Percentiles rank a stretch among this genome's conserved stretches.
These are phyloP conservation scores for Lycaena phlaeas DNA, from an alignment of 2,888 invertebrate species.

Conservation along the genomic window DNA sequence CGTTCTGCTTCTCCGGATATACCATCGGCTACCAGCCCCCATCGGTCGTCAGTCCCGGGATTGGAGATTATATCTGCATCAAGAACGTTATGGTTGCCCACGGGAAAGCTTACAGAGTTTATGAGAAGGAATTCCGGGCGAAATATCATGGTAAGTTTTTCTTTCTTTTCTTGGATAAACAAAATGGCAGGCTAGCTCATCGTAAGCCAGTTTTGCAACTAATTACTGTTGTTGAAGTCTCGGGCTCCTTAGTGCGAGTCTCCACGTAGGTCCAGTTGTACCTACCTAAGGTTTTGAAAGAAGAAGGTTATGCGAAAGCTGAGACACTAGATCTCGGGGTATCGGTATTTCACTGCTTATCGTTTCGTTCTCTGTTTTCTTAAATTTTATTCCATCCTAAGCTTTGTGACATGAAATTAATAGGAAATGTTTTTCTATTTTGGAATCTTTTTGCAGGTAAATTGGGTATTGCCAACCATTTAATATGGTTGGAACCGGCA, in stretches of 20 bases:
- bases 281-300: too few species aligned
- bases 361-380: slow-evolving; percentile 14
- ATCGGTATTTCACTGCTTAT: slow-evolving; percentile 25
- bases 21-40: slow-evolving; percentile 47
- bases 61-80: slow-evolving; percentile 72
- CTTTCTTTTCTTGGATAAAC: not conserved
- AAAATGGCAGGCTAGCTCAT: too few species aligned
- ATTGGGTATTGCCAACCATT: slow-evolving; percentile 7
- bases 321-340: not conserved
- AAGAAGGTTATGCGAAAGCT: too few species aligned
- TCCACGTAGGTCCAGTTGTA: too few species aligned
- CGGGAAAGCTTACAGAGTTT: slow-evolving; percentile 74
- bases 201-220: not conserved
- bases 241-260: too few species aligned
- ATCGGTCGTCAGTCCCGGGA: slow-evolving; percentile 35
- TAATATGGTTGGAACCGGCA: not conserved
- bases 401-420: not conserved
- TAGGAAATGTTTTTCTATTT: not conserved
- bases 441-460: slow-evolving; percentile 27
- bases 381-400: not conserved
- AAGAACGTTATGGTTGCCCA: slow-evolving; percentile 80
- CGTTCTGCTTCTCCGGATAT: slow-evolving; percentile 48
- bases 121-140: slow-evolving; percentile 66
- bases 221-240: not conserved
- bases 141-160: slow-evolving; percentile 49